Conservation (phyloP, 2,113 vertebrate genomes). For the Turnix velox region DNA sequence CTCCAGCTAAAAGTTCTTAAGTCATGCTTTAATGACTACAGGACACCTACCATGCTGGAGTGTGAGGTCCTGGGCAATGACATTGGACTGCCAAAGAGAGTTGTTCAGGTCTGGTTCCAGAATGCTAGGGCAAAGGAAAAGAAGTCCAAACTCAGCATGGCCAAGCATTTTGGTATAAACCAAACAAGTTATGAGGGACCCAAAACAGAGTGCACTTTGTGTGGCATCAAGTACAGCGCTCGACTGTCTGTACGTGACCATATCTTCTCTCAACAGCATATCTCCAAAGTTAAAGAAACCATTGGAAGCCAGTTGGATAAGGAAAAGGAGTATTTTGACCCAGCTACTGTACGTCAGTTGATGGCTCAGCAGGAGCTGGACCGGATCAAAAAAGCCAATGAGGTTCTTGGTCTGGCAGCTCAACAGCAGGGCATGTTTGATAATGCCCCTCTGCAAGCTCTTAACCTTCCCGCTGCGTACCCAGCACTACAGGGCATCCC, state of each 20-base stretch:
- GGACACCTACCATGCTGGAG: slow-evolving; percentile 98
- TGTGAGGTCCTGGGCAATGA: slow-evolving; percentile 99
- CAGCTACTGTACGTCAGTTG: slow-evolving; percentile 95
- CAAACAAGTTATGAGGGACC: slow-evolving; percentile 97
- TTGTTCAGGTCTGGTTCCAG: slow-evolving; percentile 99
- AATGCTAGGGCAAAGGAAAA: slow-evolving; percentile 98
- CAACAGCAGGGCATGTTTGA: slow-evolving; percentile 96
- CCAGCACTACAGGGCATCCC: slow-evolving; percentile 94
- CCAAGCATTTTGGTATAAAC: slow-evolving; percentile 99
- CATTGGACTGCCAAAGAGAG: slow-evolving; percentile 99
- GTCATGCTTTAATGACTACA: slow-evolving; percentile 98
- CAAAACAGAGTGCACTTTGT: slow-evolving; percentile 98
- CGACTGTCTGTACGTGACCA: slow-evolving; percentile 98
- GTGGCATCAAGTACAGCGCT: slow-evolving; percentile 97
- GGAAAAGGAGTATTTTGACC: slow-evolving; percentile 99
- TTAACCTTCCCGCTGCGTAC: slow-evolving; percentile 94
- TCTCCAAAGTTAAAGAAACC: slow-evolving; percentile 98
- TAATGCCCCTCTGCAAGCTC: slow-evolving; percentile 89
- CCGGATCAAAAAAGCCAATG: slow-evolving; percentile 98
- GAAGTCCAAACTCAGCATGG: slow-evolving; percentile 98
- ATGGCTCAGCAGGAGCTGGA: slow-evolving; percentile 99
- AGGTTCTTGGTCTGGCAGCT: slow-evolving; percentile 92
- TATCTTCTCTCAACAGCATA: slow-evolving; percentile 99
- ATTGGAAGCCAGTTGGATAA: slow-evolving; percentile 98
- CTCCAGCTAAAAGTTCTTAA: slow-evolving; percentile 98